Evolutionary conservation across 2,888 invertebrate species (phyloP), one percentile per base, ranked within the genome.

Genomic region (Dinocampus coccinellae): DNA sequence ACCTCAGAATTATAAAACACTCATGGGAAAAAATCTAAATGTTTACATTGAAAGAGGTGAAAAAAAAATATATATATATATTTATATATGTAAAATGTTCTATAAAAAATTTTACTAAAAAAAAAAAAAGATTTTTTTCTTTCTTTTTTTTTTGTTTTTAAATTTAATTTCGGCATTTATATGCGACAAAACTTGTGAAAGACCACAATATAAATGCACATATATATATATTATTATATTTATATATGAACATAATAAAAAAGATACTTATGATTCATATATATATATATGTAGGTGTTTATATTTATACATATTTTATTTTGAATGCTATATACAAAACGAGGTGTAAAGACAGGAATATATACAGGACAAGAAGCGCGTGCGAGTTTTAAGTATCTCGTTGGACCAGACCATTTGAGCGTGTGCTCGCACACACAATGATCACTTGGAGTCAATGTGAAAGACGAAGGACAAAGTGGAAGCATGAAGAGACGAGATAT

Each of bases 361-460:
- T 47, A 47, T 16, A 47, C 9, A n/a, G 16, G 47, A 47, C 47
- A 16, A 63, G 63, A 24, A 64, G 57, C 70, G 64, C 70, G 70
- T 70, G 70, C 63, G 57, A 57, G 22, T 69, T 69, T 70, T 70
- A 70, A 58, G 64, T 69, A 69, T 69, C 69, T 69, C 39, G 69
- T 69, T 63, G 26, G 16, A 26, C 24, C 47, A 26, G 47, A 63
- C 61, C 24, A n/a, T n/a, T n/a, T n/a, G n/a, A n/a, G n/a, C n/a
- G n/a, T n/a, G n/a, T n/a, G 16, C 16, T 57, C 52, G 58, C 58
- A 29, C 20, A 42, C 47, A 16, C 20, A 47, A 47, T 47, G 16
- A 47, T 47, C 47, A 16, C 16, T 7, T 47, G 47, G 47, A 6
- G 16, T 47, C 20, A 16, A 47, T n/a, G 20, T 47, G 47, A 47